Evolutionary conservation across 2,888 invertebrate genomes (phyloP).

Genomic region (Tachina fera): DNA sequence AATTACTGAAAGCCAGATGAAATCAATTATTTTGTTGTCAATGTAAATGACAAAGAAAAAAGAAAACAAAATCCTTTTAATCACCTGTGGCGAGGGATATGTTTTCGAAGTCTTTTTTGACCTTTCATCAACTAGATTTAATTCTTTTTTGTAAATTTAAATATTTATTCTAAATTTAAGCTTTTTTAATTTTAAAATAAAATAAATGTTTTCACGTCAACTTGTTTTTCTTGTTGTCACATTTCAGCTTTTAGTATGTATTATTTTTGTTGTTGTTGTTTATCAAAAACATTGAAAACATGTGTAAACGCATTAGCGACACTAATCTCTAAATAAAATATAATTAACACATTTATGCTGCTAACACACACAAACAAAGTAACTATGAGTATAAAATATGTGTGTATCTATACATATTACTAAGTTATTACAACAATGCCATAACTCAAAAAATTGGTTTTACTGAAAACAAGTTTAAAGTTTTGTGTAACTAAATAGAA

Average conservation of each 20-base stretch:
- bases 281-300: slow-evolving; percentile 44
- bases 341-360: slow-evolving; percentile 55
- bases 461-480: too few relatives aligned
- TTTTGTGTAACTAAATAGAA: too few relatives aligned
- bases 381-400: too few relatives aligned
- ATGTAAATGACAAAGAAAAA: background rate
- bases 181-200: slow-evolving; percentile 9
- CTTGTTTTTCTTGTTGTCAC: background rate
- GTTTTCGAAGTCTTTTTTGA: background rate
- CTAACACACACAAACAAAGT: background rate
- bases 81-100: background rate
- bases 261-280: background rate
- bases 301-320: slow-evolving; percentile 65
- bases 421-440: too few relatives aligned
- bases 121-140: background rate
- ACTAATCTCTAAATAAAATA: slow-evolving; percentile 68
- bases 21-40: slow-evolving; percentile 13
- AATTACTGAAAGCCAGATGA: background rate
- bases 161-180: slow-evolving; percentile 11
- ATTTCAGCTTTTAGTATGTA: background rate
- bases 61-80: background rate
- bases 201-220: background rate
- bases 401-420: too few relatives aligned
- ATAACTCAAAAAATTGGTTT: too few relatives aligned
- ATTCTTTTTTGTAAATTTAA: background rate